Evolutionary conservation across 2,888 invertebrate species (phyloP), one percentile per base, ranked within the genome.

Genomic region (Acanthopleura granulata): DNA sequence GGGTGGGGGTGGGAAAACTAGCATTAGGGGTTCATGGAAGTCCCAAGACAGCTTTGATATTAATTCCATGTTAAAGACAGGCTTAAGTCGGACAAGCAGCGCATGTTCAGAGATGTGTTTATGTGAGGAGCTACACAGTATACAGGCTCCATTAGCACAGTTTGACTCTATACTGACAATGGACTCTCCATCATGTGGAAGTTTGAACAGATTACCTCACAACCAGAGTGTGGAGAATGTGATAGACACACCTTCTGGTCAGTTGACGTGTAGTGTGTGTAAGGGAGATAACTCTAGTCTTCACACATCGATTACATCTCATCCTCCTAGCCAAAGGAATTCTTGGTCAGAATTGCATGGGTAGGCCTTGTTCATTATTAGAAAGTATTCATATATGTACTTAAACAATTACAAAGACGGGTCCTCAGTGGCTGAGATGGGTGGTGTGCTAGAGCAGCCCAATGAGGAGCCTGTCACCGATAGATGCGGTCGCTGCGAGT

Each of bases 1-100:
- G 57, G 57, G n/a, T 18, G 57, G 57, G 57, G 22, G 3, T n/a
- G 57, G 1, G 22, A 66, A 66, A 25, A 66, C 25, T 14, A 66
- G 29, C 25, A 25, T 27, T 66, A 22, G 29, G 22, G 29, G 66
- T 3, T 66, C 66, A 27, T 66, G 66, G 66, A 66, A 66, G 29
- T 66, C 66, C 29, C 66, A 66, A 27, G 66, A 66, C 66, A 66
- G 66, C 25, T 66, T 66, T 66, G 66, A 66, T 27, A 27, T 66
- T 6, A 66, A 22, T 25, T 66, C 66, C 25, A 16, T 25, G 25
- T 27, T 66, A 27, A 66, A 25, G 29, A 66, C 66, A 27, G 66
- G 66, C 22, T 27, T 66, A 14, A 66, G 29, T 66, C 66, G 66
- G 16, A 27, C 66, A 16, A 25, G 14, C 15, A 66, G 66, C 29